Percentiles rank a stretch among this genome's conserved stretches.
Conservation (phyloP, 2,888 invertebrate genomes). For the Buathra laborator region DNA sequence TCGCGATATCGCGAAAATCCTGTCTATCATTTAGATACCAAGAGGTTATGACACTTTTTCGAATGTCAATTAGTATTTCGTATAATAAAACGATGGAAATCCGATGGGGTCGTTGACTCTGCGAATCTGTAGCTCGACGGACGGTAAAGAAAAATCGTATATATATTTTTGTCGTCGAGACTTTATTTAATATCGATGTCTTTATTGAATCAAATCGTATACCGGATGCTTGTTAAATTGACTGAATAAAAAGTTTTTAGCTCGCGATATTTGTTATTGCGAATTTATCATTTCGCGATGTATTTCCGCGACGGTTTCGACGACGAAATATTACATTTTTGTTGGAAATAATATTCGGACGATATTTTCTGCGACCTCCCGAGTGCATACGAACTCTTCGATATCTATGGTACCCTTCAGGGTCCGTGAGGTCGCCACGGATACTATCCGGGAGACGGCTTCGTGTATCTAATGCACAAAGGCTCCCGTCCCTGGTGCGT, state of each 20-base stretch:
- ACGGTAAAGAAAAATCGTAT: background rate
- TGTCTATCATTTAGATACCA: background rate
- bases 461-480: slow-evolving; percentile 14
- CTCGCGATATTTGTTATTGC: too few relatives aligned
- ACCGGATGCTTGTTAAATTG: too few relatives aligned
- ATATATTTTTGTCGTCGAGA: background rate
- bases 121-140: background rate
- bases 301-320: too few relatives aligned
- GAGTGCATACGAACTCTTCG: too few relatives aligned
- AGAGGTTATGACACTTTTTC: slow-evolving; percentile 17
- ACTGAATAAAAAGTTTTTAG: too few relatives aligned
- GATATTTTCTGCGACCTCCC: too few relatives aligned
- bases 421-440: background rate
- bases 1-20: background rate
- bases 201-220: too few relatives aligned
- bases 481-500: slow-evolving; percentile 34
- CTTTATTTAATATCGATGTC: too few relatives aligned
- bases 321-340: too few relatives aligned
- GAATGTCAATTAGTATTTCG: slow-evolving; percentile 54
- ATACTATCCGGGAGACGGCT: background rate
- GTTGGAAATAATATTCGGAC: too few relatives aligned
- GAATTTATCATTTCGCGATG: too few relatives aligned
- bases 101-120: background rate
- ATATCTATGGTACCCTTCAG: background rate
- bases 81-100: slow-evolving; percentile 22